Evolutionary conservation across 2,113 vertebrate genomes (phyloP), one percentile per base, ranked within the genome.

Genomic region (Mionectes macconnelli): DNA sequence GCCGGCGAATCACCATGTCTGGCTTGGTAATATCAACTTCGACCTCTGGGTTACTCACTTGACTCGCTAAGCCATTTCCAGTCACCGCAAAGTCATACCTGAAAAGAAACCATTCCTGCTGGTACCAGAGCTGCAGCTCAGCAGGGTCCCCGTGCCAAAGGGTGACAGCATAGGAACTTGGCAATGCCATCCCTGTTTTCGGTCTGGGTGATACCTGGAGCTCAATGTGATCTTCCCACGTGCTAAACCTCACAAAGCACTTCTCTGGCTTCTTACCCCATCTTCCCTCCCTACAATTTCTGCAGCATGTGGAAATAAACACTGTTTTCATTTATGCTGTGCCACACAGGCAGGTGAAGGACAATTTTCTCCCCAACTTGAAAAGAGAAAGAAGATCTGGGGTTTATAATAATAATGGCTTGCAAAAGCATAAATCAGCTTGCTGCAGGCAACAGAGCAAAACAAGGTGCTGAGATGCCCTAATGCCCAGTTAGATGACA

Each of bases 61-160:
- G 99, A 96, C 98, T 99, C 93, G 99, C 99, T 93, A 99, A 96
- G 39, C 99, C 99, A 3, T 99, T 99, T 53, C 98, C 98, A 69
- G 99, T 99, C 89, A 99, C 99, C 7, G 98, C 98, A 20, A 99
- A 99, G 90, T 99, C 97, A 6, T 99, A 99, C 96, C 99, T 99
- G 47, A 40, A 87, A 64, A 78, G 91, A 88, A 96, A 91, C 18
- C 8, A 1, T 52, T 31, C 53, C 64, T 67, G 63, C 24, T 69
- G 47, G 73, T 60, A 96, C 42, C 21, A 2, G 68, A 89, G 60
- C 22, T 35, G 63, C 72, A 76, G 56, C 59, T 66, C 0, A 0
- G 39, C 1, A 1, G 16, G 16, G 10, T n/a, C 20, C 15, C 0
- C 4, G 0, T 2, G 0, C 28, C 2, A 0, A 67, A 28, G 37